Base-by-base conservation (phyloP, 2,888 invertebrate species). In the Hylaea fasciaria region DNA sequence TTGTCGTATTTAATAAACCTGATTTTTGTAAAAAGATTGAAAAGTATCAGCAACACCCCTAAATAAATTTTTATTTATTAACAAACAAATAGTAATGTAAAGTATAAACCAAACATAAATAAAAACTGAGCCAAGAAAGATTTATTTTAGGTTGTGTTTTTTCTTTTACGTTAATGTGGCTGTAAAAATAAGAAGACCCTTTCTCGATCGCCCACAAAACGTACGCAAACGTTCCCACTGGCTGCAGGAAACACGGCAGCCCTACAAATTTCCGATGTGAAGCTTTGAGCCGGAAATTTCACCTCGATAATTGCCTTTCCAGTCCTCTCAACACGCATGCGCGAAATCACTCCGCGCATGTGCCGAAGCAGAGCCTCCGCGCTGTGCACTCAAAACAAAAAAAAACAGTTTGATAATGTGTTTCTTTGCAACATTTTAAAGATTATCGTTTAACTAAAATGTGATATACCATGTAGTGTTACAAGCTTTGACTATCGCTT, bases 251-350 rank as follows among this genome's bases (percentile, higher is more conserved):
- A 72, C 70, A 69, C 59, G 81, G 78, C 85, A 81, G 76, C 87
- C 85, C 83, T 87, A 79, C 81, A 81, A 81, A 83, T 78, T 78
- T 81, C 81, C 82, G 80, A 83, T 81, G 78, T 68, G 69, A 72
- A 72, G 75, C 77, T 76, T 68, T 72, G 74, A 71, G 70, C 66
- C 85, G 90, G 90, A 90, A 87, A 89, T 87, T 85, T 83, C 80
- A 80, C 76, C 74, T 78, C 75, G 83, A 82, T 87, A 84, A 88
- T 90, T 86, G 82, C 78, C 77, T 76, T 76, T 70, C 66, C 37
- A 47, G 51, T 11, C 17, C 43, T 9, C 3, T 9, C 32, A 78
- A 43, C 55, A 75, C 89, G 89, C 89, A 89, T 80, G 87, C 71
- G 85, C 74, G 46, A 53, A 48, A 12, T 64, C 69, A 62, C 68